phyloP scores from a whole-genome alignment of 2,113 vertebrate species.

The Saguinus midas region DNA sequence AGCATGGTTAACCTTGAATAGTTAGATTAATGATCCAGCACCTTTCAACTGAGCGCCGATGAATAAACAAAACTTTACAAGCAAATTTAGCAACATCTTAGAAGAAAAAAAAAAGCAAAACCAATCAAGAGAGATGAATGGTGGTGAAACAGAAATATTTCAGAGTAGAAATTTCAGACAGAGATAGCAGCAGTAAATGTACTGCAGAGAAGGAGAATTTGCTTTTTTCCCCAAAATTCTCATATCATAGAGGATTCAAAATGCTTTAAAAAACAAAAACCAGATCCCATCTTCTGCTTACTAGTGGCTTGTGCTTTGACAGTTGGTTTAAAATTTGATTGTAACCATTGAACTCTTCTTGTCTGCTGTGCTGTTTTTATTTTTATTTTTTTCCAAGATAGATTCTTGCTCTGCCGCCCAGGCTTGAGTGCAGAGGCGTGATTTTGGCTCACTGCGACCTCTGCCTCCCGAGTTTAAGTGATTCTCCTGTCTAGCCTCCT shows the following conservation, averaged over 20 bases:
- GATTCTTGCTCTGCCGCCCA: too few relatives aligned
- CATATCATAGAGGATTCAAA: background rate
- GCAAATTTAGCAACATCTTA: conserved; percentile 73
- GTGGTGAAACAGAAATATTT: background rate
- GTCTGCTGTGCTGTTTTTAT: background rate
- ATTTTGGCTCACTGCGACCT: too few relatives aligned
- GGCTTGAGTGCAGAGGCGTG: too few relatives aligned
- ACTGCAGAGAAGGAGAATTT: background rate
- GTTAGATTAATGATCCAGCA: conserved; percentile 79
- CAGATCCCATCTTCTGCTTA: background rate
- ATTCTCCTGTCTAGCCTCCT: too few relatives aligned
- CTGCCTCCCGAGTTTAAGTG: too few relatives aligned
- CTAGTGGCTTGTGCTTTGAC: background rate
- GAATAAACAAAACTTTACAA: conserved; percentile 83
- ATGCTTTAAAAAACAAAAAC: background rate
- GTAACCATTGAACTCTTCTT: background rate
- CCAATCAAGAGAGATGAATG: conserved; percentile 60
- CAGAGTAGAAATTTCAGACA: background rate
- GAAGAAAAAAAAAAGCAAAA: conserved; percentile 68
- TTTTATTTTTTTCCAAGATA: too few relatives aligned
- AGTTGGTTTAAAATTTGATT: background rate
- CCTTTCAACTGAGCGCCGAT: conserved; percentile 47
- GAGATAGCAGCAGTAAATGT: background rate
- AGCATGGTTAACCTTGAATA: conserved; percentile 80
- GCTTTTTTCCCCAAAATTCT: background rate